A percentile compares a stretch with the other conserved stretches of the same genome.
phyloP scores from a whole-genome alignment of 2,797 vertebrate species.

The Graptemys geographica region DNA sequence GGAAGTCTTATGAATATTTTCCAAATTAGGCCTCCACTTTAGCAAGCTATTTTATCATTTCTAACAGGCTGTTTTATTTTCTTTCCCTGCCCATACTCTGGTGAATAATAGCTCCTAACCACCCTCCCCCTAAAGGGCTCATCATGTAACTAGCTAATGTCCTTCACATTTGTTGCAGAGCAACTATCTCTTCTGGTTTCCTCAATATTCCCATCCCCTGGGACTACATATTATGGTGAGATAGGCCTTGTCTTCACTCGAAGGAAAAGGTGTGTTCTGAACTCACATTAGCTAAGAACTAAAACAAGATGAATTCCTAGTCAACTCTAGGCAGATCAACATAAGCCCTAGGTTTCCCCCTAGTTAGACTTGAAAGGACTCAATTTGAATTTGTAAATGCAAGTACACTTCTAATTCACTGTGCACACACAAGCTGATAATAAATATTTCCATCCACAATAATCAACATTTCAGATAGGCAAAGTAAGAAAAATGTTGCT shows the following conservation, averaged over 20 bases:
- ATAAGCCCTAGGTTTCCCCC: neutral
- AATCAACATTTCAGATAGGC: neutral
- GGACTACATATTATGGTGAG: neutral
- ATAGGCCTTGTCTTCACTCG: neutral
- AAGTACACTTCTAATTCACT: neutral
- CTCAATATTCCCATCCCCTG: neutral
- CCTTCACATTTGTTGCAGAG: neutral
- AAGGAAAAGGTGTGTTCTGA: neutral
- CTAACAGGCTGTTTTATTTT: slow-evolving; percentile 53
- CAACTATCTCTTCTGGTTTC: neutral
- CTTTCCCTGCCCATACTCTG: slow-evolving; percentile 34
- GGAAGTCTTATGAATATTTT: slow-evolving; percentile 76
- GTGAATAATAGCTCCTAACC: neutral
- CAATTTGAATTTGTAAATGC: neutral
- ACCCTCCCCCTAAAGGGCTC: neutral
- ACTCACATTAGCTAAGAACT: neutral
- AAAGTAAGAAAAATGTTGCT: neutral
- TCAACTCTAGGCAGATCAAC: neutral
- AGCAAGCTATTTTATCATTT: slow-evolving; percentile 65
- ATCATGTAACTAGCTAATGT: neutral
- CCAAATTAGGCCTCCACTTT: slow-evolving; percentile 77
- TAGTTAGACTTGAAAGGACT: neutral
- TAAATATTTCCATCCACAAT: neutral
- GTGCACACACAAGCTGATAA: neutral
- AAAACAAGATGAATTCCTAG: neutral